phyloP scores from a whole-genome alignment of 1,140 invertebrate species.

The Stenopsyche tienmushanensis region DNA sequence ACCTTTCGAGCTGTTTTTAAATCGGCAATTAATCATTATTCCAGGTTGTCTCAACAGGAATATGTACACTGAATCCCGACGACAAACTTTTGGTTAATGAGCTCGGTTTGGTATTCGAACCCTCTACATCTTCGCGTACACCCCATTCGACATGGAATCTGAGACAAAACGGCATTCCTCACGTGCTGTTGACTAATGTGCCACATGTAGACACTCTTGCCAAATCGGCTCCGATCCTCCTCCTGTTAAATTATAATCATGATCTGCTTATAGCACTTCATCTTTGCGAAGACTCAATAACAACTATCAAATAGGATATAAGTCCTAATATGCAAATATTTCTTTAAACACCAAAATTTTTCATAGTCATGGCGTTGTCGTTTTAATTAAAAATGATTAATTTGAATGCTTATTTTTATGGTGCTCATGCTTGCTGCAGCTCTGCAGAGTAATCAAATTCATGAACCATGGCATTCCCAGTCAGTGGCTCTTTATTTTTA shows the following conservation, averaged over 20 bases:
- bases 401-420: too few species aligned
- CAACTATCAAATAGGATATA: too few species aligned
- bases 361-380: too few species aligned
- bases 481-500: too few species aligned
- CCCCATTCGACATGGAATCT: not conserved
- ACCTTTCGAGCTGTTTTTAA: too few species aligned
- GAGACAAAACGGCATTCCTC: conserved; percentile 5
- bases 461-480: too few species aligned
- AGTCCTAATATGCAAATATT: too few species aligned
- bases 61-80: not conserved
- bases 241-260: not conserved
- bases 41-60: not conserved
- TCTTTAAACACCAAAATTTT: too few species aligned
- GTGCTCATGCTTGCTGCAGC: too few species aligned
- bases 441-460: too few species aligned
- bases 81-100: conserved; percentile 22
- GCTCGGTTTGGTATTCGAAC: conserved; percentile 6
- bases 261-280: not conserved
- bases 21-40: conserved; percentile 13
- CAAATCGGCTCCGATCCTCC: not conserved
- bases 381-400: too few species aligned
- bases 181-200: conserved; percentile 11
- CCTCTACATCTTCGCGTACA: not conserved
- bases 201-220: conserved; percentile 2
- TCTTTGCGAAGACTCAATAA: too few species aligned